Conservation (phyloP, 35 echinoderm and acorn worm species). For the Apostichopus japonicus region DNA sequence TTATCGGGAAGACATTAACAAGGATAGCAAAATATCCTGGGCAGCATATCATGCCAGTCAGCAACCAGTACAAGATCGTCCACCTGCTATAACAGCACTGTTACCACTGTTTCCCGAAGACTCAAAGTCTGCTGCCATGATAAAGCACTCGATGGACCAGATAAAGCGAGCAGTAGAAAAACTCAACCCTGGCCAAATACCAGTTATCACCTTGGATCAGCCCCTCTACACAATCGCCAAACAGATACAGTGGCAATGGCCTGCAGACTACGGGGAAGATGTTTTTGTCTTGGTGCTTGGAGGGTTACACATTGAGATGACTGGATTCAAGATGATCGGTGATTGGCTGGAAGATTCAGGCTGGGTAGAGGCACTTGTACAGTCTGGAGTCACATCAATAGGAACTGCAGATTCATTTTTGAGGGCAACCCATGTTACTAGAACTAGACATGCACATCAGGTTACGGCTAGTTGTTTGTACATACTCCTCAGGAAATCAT, state of each 20-base stretch:
- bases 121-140: constrained; percentile 51
- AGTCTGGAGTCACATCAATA: constrained; percentile 43
- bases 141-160: constrained; percentile 60
- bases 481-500: constrained; percentile 39
- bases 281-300: constrained; percentile 65
- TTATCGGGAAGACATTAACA: too few relatives aligned
- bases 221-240: constrained; percentile 64
- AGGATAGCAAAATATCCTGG: neutral
- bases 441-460: constrained; percentile 56
- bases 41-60: constrained; percentile 14
- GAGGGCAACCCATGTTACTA: constrained; percentile 20
- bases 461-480: constrained; percentile 59
- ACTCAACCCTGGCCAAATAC: constrained; percentile 56
- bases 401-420: constrained; percentile 28
- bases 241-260: constrained; percentile 50
- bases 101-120: constrained; percentile 13
- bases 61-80: constrained; percentile 9
- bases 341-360: constrained; percentile 44
- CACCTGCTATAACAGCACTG: neutral
- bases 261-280: constrained; percentile 59
- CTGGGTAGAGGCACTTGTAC: constrained; percentile 31
- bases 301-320: constrained; percentile 68
- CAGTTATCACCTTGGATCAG: constrained; percentile 61
- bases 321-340: constrained; percentile 38
- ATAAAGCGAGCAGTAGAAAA: constrained; percentile 47